Percentiles rank a stretch among this genome's conserved stretches.
Conservation (phyloP, 2,797 vertebrate species). For the Rhynchotus rufescens region DNA sequence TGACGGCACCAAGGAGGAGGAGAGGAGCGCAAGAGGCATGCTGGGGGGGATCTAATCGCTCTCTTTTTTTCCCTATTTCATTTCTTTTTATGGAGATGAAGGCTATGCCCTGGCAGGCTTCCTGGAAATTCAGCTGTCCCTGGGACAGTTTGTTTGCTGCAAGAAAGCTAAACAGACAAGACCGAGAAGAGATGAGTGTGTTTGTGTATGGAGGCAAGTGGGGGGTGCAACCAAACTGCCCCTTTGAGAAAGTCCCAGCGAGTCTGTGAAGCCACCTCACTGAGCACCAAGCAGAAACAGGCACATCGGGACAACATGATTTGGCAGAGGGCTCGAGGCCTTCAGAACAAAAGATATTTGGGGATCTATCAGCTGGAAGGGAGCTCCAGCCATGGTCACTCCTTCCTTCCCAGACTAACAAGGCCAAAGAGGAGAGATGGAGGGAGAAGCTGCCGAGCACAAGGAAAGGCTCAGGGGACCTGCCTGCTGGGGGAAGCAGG, state of each 20-base stretch:
- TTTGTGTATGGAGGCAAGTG: neutral
- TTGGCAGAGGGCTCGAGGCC: neutral
- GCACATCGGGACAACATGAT: accelerated
- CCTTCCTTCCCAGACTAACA: neutral
- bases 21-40: neutral
- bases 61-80: slow-evolving; percentile 64
- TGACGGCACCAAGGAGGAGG: neutral
- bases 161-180: slow-evolving; percentile 75
- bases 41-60: slow-evolving; percentile 17
- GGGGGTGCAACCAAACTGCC: neutral
- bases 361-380: neutral
- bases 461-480: neutral
- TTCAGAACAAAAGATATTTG: neutral
- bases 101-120: slow-evolving; percentile 77
- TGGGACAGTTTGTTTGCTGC: slow-evolving; percentile 78
- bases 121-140: slow-evolving; percentile 77
- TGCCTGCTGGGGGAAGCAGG: neutral
- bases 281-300: neutral
- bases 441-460: neutral
- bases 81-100: slow-evolving; percentile 84
- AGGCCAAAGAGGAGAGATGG: neutral
- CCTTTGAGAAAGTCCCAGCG: neutral
- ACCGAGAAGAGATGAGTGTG: slow-evolving; percentile 44
- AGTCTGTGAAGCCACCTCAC: neutral
- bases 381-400: neutral